Percentiles rank a stretch among this genome's conserved stretches.
Evolutionary conservation across 64 coral and sea anemone species (phyloP).

Genomic region (Exaiptasia diaphana): DNA sequence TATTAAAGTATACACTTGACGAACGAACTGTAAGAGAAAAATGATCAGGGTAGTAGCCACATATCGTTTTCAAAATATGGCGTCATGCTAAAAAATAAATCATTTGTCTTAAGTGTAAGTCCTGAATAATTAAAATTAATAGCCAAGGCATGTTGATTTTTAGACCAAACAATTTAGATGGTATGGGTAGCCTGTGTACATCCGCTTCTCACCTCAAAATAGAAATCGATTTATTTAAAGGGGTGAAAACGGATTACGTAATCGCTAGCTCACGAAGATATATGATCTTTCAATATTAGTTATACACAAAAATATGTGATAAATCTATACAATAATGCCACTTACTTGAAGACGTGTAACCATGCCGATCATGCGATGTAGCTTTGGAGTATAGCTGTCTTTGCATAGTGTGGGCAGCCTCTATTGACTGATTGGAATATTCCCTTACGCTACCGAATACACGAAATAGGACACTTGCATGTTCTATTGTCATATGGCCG

Average conservation of each 20-base stretch:
- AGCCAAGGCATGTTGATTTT: too few relatives aligned
- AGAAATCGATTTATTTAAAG: too few relatives aligned
- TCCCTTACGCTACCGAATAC: conserved; percentile 1
- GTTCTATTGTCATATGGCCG: conserved; percentile 25
- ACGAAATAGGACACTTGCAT: conserved; percentile 1
- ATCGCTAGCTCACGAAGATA: not conserved
- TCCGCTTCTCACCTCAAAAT: not conserved
- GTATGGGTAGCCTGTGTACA: too few relatives aligned
- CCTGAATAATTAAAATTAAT: conserved; percentile 3
- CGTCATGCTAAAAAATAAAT: too few relatives aligned
- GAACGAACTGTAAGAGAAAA: not conserved
- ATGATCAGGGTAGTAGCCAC: not conserved
- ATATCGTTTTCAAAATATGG: not conserved
- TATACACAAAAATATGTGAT: not conserved
- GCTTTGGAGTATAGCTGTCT: conserved; percentile 21
- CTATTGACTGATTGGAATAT: conserved; percentile 8
- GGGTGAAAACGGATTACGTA: not conserved
- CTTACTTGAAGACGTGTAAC: conserved; percentile 1
- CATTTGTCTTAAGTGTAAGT: not conserved
- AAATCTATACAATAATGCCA: not conserved
- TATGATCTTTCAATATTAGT: not conserved
- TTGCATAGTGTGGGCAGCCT: conserved; percentile 8
- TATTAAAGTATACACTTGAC: too few relatives aligned
- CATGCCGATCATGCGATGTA: conserved; percentile 5
- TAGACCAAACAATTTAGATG: too few relatives aligned